Evolutionary conservation across 2,113 vertebrate species (phyloP), one percentile per base, ranked within the genome.

Genomic region (Ameiurus melas): DNA sequence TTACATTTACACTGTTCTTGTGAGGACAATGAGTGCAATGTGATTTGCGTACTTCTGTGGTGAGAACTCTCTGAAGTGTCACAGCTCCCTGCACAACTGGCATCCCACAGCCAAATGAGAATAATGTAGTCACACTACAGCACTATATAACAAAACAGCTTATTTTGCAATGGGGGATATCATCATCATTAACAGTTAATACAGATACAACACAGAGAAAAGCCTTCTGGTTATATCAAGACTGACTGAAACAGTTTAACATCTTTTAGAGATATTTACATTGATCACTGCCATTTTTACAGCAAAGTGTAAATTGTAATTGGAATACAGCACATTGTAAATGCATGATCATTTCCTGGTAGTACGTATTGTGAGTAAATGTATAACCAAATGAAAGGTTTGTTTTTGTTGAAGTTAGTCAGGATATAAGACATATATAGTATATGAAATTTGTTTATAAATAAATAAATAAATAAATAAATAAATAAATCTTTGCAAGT

Each of bases 11-110:
- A 33, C 33, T 60, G 57, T 60, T 14, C 33, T 14, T 77, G 14
- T 36, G 68, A 85, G 30, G n/a, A 36, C 19, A 85, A 53, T 22
- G 83, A 39, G 30, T 33, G n/a, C 53, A 30, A 39, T 27, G 20
- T 57, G 68, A 85, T 73, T 85, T 85, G 77, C n/a, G 36, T 80
- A 33, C 47, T 14, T 71, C n/a, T 43, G 75, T 86, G 60, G 27
- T 66, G 60, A 79, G 39, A 39, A 43, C 22, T 13, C 33, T 71
- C 64, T 70, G 19, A 62, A 39, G 47, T 55, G 47, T 14, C 25
- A 22, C 43, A 57, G 43, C 36, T 77, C 30, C 14, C 30, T 86
- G 85, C 47, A 22, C 12, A 22, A 30, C 79, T 68, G 25, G 25
- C 27, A 71, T 62, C 33, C 75, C n/a, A 53, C 57, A 85, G 53